These are phyloP conservation scores for Glareola pratincola DNA, from an alignment of 2,113 vertebrate species.

Conservation along the genomic window DNA sequence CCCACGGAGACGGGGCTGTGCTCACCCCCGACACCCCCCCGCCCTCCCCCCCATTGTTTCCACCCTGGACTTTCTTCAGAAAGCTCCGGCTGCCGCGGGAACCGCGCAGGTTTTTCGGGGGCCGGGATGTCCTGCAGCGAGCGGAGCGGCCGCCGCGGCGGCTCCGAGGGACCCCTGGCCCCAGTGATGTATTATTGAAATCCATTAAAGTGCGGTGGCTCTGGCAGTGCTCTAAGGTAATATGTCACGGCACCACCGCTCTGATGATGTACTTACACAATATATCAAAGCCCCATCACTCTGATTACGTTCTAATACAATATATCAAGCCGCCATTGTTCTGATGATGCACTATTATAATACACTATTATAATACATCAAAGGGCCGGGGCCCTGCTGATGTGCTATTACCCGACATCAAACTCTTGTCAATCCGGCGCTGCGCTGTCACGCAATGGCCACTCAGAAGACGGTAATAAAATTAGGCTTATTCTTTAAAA, in stretches of 20 bases:
- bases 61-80: background rate
- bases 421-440: background rate
- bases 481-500: background rate
- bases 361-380: background rate
- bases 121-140: background rate
- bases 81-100: fast-evolving
- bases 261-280: background rate
- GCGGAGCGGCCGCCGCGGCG: background rate
- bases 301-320: background rate
- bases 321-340: background rate
- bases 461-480: background rate
- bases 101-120: no score
- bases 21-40: background rate
- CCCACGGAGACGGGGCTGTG: fast-evolving
- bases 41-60: fast-evolving
- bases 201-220: background rate
- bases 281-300: background rate
- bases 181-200: background rate
- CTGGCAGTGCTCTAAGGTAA: background rate
- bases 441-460: background rate
- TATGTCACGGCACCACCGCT: background rate
- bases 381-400: background rate
- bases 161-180: fast-evolving
- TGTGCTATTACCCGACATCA: background rate
- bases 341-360: background rate